Conservation (phyloP, 1,140 invertebrate species). For the Papilio helenus region DNA sequence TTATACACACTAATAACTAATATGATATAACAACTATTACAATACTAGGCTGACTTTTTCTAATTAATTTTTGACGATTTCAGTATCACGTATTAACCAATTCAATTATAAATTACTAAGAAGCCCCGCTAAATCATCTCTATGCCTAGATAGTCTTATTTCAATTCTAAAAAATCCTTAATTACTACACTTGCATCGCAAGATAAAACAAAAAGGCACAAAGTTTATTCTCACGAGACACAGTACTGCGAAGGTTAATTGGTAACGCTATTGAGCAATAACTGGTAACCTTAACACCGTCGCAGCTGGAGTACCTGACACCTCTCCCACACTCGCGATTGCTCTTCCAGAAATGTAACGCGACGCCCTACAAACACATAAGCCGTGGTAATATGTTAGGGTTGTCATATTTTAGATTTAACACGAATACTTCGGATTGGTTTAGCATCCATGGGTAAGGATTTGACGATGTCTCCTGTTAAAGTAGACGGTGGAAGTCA, state of each 20-base stretch:
- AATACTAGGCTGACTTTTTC: background rate
- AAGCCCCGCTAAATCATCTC: background rate
- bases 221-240: constrained; percentile 25
- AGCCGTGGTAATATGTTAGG: background rate
- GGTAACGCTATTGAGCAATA: constrained; percentile 33
- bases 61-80: too few species aligned
- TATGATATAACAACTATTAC: background rate
- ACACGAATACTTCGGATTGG: too few species aligned
- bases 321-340: constrained; percentile 47
- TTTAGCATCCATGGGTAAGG: too few species aligned
- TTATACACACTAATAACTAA: background rate
- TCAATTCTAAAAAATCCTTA: background rate
- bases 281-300: constrained; percentile 29
- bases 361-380: background rate
- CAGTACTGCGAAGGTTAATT: constrained; percentile 32
- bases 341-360: constrained; percentile 43
- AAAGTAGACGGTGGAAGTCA: background rate
- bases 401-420: too few species aligned
- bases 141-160: background rate
- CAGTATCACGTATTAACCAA: too few species aligned
- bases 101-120: too few species aligned
- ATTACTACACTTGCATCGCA: background rate
- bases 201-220: background rate
- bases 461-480: background rate
- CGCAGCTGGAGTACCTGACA: constrained; percentile 45